These are phyloP conservation scores for Proisotoma minuta DNA, from an alignment of 2,888 invertebrate species.

Conservation along the genomic window DNA sequence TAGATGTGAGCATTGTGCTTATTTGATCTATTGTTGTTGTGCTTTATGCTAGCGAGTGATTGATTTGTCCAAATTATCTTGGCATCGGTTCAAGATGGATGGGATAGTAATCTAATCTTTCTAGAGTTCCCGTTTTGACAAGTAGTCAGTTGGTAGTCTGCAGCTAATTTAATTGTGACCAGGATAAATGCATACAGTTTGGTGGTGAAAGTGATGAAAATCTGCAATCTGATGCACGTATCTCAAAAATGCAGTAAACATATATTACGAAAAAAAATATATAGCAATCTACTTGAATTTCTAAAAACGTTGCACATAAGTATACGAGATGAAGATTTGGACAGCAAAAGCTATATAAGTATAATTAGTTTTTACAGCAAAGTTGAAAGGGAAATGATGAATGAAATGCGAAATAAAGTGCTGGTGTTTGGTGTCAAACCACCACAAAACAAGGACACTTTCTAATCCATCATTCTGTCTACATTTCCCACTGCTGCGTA, in stretches of 20 bases:
- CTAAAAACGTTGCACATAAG: too few species aligned
- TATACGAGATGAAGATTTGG: too few species aligned
- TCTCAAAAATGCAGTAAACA: too few species aligned
- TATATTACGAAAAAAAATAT: too few species aligned
- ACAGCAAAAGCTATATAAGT: too few species aligned
- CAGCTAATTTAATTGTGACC: slow-evolving; percentile 11
- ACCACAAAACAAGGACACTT: background rate
- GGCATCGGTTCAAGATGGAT: slow-evolving; percentile 18
- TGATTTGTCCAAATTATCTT: slow-evolving; percentile 6
- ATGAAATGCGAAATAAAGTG: background rate
- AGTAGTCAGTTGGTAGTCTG: background rate
- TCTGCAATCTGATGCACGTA: too few species aligned
- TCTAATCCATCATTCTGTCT: slow-evolving; percentile 29
- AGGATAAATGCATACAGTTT: background rate
- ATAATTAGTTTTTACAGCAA: too few species aligned
- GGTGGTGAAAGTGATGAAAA: background rate
- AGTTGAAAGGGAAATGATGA: too few species aligned
- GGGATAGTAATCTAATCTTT: slow-evolving; percentile 18
- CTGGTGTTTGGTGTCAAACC: slow-evolving; percentile 6
- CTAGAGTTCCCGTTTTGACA: slow-evolving; percentile 21
- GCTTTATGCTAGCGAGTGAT: background rate
- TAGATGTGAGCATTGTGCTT: background rate
- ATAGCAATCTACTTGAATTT: too few species aligned
- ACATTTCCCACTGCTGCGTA: slow-evolving; percentile 25
- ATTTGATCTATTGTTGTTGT: too few species aligned